These are phyloP conservation scores for Phenganax stokvisi DNA, from an alignment of 92 coral and sea anemone species.

Conservation along the genomic window DNA sequence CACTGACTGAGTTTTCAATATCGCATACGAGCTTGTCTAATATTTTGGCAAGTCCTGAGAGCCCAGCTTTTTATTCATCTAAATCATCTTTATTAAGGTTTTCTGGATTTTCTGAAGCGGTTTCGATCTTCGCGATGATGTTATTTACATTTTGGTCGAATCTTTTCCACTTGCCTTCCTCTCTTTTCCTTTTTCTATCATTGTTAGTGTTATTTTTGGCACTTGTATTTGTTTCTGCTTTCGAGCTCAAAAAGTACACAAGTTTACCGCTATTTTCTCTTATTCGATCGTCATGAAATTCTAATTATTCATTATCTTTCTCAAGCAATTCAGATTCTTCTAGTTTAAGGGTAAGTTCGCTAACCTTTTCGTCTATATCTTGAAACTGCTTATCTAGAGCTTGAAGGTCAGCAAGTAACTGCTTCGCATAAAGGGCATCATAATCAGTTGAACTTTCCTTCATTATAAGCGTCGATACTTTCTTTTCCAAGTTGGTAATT, in stretches of 20 bases:
- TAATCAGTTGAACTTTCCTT: not conserved
- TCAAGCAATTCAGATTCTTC: slow-evolving; percentile 10
- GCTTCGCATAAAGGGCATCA: slow-evolving; percentile 33
- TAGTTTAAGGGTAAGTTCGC: slow-evolving; percentile 8
- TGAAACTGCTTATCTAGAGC: slow-evolving; percentile 30
- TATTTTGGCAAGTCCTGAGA: not conserved
- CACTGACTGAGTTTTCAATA: not conserved
- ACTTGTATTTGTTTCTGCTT: not conserved
- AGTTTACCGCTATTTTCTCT: slow-evolving; percentile 40
- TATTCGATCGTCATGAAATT: slow-evolving; percentile 40
- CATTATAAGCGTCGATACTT: slow-evolving; percentile 1
- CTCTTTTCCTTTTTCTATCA: not conserved
- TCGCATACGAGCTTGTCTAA: not conserved
- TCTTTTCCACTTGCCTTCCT: not conserved
- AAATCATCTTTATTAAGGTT: not conserved
- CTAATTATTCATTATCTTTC: slow-evolving; percentile 40
- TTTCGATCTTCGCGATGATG: too few species aligned
- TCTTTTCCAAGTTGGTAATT: slow-evolving; percentile 39
- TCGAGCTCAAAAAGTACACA: not conserved
- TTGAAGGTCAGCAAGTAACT: slow-evolving; percentile 14
- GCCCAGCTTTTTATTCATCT: not conserved
- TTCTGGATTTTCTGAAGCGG: not conserved
- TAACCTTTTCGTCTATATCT: slow-evolving; percentile 20
- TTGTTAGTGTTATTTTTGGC: not conserved
- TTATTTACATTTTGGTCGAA: not conserved